A percentile compares a stretch with the other conserved stretches of the same genome.
Evolutionary conservation across 2,113 vertebrate species (phyloP).

Genomic region (Channa maculata): DNA sequence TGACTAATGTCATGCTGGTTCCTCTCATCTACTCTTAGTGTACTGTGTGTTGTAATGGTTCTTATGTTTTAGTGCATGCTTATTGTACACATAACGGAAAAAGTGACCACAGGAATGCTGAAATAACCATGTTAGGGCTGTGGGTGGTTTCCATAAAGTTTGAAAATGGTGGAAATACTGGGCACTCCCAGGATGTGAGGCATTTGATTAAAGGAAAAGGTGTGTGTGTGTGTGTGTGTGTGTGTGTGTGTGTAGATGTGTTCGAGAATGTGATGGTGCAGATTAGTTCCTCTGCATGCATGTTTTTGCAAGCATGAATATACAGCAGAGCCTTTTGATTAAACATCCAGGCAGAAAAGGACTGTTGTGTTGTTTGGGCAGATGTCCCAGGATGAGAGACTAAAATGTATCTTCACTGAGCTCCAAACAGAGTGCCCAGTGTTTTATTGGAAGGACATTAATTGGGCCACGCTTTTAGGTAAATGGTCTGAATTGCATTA

Average conservation of each 20-base stretch:
- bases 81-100: conserved; percentile 73
- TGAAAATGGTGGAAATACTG: conserved; percentile 55
- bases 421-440: conserved; percentile 63
- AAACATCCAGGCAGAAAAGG: conserved; percentile 50
- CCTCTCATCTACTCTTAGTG: conserved; percentile 24
- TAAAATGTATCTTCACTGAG: conserved; percentile 58
- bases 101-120: conserved; percentile 69
- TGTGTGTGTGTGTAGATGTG: not conserved
- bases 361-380: conserved; percentile 66
- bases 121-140: conserved; percentile 70
- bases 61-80: conserved; percentile 49
- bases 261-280: not conserved
- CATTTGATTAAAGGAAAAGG: conserved; percentile 65
- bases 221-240: conserved; percentile 30
- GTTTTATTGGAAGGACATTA: conserved; percentile 46
- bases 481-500: conserved; percentile 61
- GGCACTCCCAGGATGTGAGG: conserved; percentile 75
- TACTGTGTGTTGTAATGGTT: conserved; percentile 38
- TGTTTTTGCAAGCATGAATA: conserved; percentile 29
- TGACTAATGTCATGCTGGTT: conserved; percentile 25
- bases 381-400: conserved; percentile 52
- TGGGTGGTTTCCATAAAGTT: conserved; percentile 78
- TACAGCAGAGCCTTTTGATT: conserved; percentile 50
- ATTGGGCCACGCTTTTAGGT: conserved; percentile 57
- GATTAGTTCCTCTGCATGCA: conserved; percentile 16